A percentile compares a stretch with the other conserved stretches of the same genome.
These are phyloP conservation scores for Orthosia gothica DNA, from an alignment of 2,888 invertebrate genomes.

Conservation along the genomic window DNA sequence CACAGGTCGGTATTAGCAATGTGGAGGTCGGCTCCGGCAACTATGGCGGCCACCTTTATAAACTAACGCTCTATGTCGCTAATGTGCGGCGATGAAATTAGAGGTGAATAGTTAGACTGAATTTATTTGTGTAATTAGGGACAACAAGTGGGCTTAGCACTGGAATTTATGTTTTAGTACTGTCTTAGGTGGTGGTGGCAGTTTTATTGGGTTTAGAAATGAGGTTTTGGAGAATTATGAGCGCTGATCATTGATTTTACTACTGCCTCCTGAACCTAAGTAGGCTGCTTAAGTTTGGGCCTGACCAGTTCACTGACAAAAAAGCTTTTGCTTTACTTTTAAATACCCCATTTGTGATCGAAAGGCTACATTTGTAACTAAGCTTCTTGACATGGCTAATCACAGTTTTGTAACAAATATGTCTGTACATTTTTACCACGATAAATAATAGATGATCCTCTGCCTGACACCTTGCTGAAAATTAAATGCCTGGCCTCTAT, in stretches of 20 bases:
- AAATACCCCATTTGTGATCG: neutral
- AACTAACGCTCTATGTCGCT: conserved; percentile 84
- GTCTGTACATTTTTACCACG: neutral
- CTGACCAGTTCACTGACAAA: neutral
- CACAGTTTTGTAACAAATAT: neutral
- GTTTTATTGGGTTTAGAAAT: conserved; percentile 26
- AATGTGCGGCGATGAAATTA: conserved; percentile 75
- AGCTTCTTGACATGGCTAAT: neutral
- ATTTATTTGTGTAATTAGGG: conserved; percentile 57
- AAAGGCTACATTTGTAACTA: neutral
- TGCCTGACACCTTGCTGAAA: neutral
- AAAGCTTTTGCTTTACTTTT: neutral
- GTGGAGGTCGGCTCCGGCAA: conserved; percentile 83
- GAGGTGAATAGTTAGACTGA: conserved; percentile 57
- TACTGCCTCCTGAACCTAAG: neutral
- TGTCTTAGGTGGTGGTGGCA: conserved; percentile 18
- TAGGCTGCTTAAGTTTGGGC: neutral
- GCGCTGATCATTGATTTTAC: neutral
- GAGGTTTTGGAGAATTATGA: neutral
- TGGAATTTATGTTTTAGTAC: conserved; percentile 38
- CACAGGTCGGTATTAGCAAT: conserved; percentile 81
- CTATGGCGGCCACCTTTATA: conserved; percentile 81
- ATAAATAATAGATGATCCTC: neutral
- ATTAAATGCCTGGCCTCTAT: too few relatives aligned
- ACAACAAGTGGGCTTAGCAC: conserved; percentile 46